A percentile compares a stretch with the other conserved stretches of the same genome.
Evolutionary conservation across 2,888 invertebrate genomes (phyloP).

Genomic region (Orchesella flavescens): DNA sequence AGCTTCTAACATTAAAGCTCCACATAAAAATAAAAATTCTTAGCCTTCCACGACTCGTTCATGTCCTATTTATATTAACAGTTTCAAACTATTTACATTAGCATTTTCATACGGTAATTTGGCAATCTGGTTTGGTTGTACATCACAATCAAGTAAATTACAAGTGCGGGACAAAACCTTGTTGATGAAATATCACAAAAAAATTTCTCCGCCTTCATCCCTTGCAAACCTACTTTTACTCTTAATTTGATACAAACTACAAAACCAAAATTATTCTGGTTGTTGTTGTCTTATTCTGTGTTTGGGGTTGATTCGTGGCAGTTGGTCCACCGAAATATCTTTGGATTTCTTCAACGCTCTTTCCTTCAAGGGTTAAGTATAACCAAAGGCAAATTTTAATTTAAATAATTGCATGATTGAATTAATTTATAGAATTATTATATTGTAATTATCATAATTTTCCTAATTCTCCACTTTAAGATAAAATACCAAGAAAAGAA

Average conservation of each 20-base stretch:
- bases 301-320: not conserved
- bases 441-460: too few relatives aligned
- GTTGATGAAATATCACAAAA: not conserved
- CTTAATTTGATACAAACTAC: too few relatives aligned
- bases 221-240: not conserved
- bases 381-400: too few relatives aligned
- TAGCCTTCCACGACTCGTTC: not conserved
- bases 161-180: not conserved
- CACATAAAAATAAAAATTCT: slow-evolving; percentile 28
- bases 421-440: too few relatives aligned
- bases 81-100: too few relatives aligned
- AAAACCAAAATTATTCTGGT: too few relatives aligned
- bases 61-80: not conserved
- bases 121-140: not conserved
- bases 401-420: too few relatives aligned
- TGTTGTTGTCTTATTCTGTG: too few relatives aligned
- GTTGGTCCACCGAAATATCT: slow-evolving; percentile 57
- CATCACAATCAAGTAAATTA: slow-evolving; percentile 20
- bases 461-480: too few relatives aligned
- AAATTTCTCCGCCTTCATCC: not conserved
- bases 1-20: slow-evolving; percentile 4
- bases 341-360: slow-evolving; percentile 65
- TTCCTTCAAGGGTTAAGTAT: too few relatives aligned
- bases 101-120: not conserved
- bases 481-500: too few relatives aligned